Percentiles rank a stretch among this genome's conserved stretches.
Evolutionary conservation across 2,113 vertebrate genomes (phyloP).

Genomic region (Scopus umbretta): DNA sequence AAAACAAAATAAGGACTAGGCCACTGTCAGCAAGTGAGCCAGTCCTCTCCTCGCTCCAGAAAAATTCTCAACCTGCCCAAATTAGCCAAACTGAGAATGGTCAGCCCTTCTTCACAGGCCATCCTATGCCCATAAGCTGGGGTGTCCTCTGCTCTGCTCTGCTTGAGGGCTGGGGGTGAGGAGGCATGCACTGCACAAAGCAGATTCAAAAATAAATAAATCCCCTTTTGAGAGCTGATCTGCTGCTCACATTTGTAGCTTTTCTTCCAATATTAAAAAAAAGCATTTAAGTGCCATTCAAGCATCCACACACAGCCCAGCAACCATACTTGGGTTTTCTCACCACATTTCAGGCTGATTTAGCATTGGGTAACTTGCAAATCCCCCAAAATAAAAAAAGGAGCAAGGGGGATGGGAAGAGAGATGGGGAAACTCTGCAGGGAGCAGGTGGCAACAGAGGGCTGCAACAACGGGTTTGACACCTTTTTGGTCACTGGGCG

Average conservation of each 20-base stretch:
- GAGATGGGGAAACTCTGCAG: background rate
- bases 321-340: background rate
- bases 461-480: background rate
- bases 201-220: background rate
- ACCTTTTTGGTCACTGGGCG: background rate
- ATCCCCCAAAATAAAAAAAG: background rate
- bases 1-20: background rate
- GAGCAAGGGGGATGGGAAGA: fast-evolving
- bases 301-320: background rate
- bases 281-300: background rate
- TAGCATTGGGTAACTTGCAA: background rate
- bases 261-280: background rate
- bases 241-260: background rate
- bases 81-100: background rate
- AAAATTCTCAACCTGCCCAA: background rate
- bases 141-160: background rate
- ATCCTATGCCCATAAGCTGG: background rate
- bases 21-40: background rate
- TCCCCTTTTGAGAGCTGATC: background rate
- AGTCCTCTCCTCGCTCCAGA: background rate
- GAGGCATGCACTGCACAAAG: background rate
- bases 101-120: background rate
- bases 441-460: background rate
- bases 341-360: background rate
- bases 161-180: background rate